Percentiles rank a stretch among this genome's conserved stretches.
phyloP scores from a whole-genome alignment of 2,797 vertebrate species.

The Thalassophryne amazonica region DNA sequence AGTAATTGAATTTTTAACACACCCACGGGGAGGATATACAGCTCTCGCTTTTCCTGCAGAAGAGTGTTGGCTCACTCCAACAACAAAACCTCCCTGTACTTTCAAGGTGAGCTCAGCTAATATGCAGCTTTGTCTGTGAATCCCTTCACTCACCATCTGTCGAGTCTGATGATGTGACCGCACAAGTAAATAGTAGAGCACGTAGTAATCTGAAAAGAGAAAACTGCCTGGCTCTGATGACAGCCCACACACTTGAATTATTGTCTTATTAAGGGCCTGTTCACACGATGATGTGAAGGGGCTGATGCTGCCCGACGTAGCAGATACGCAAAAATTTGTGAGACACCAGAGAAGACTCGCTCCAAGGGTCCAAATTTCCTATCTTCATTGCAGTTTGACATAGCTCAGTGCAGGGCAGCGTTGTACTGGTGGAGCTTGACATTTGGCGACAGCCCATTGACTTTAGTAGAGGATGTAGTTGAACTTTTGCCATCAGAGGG shows the following conservation, averaged over 20 bases:
- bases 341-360: too few relatives aligned
- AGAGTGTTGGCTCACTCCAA: constrained; percentile 28
- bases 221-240: background rate
- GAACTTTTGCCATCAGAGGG: too few relatives aligned
- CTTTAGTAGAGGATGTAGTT: too few relatives aligned
- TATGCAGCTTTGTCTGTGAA: constrained; percentile 25
- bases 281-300: too few relatives aligned
- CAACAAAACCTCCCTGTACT: constrained; percentile 31
- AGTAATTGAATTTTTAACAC: constrained; percentile 66
- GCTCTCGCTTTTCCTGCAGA: constrained; percentile 41
- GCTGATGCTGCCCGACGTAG: too few relatives aligned
- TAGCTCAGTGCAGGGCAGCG: too few relatives aligned
- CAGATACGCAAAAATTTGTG: too few relatives aligned
- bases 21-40: constrained; percentile 41
- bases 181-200: background rate
- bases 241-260: constrained; percentile 1
- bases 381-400: too few relatives aligned
- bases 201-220: background rate
- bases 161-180: constrained; percentile 21
- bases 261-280: constrained; percentile 1
- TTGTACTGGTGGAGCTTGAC: too few relatives aligned
- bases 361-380: too few relatives aligned
- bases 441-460: too few relatives aligned
- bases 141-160: constrained; percentile 31
- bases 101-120: constrained; percentile 63